A percentile compares a stretch with the other conserved stretches of the same genome.
Conservation (phyloP, 2,113 vertebrate genomes). For the Suricata suricatta region DNA sequence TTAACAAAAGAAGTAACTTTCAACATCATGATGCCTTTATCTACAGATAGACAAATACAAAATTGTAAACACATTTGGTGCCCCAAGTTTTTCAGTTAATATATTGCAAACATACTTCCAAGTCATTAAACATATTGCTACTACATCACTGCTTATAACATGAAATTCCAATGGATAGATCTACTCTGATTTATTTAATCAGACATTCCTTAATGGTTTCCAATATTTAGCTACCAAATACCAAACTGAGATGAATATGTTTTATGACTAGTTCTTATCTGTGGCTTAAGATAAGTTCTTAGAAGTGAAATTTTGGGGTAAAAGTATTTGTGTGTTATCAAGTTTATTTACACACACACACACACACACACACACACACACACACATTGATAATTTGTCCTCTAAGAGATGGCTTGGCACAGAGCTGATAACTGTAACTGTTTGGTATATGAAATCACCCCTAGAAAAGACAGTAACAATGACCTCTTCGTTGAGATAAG, state of each 20-base stretch:
- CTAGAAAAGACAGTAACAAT: background rate
- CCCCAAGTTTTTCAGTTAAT: background rate
- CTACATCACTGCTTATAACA: background rate
- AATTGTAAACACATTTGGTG: background rate
- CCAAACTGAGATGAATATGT: background rate
- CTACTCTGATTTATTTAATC: background rate
- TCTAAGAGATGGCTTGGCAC: background rate
- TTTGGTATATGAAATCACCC: background rate
- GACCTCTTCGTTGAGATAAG: background rate
- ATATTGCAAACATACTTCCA: background rate
- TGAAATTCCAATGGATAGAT: background rate
- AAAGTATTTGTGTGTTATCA: background rate
- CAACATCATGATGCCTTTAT: background rate
- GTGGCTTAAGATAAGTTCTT: background rate
- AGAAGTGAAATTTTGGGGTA: background rate
- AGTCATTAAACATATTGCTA: background rate
- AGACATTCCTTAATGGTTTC: background rate
- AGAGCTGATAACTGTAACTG: background rate
- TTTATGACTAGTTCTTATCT: background rate
- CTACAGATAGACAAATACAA: background rate
- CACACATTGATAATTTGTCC: background rate
- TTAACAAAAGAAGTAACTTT: background rate
- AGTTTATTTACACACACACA: background rate
- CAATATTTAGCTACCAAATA: background rate
- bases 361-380: background rate